A percentile compares a stretch with the other conserved stretches of the same genome.
Evolutionary conservation across 2,797 vertebrate genomes (phyloP).

Genomic region (Psittacula derbiana): DNA sequence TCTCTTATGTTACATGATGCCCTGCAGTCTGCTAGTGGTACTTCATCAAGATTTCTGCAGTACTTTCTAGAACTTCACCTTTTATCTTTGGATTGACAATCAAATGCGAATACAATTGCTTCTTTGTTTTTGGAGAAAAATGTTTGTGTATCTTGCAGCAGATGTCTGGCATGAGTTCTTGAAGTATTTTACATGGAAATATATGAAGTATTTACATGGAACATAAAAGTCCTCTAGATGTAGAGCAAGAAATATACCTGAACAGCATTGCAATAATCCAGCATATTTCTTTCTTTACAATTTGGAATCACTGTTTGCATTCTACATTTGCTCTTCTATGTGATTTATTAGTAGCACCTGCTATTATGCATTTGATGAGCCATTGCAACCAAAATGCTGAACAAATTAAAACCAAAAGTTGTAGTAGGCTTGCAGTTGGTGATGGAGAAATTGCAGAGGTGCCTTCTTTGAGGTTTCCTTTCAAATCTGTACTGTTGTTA

Average conservation of each 20-base stretch:
- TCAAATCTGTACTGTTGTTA: not conserved
- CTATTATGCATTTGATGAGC: not conserved
- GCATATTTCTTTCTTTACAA: not conserved
- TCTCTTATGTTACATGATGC: slow-evolving; percentile 2
- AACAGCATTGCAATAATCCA: not conserved
- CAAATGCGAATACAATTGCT: slow-evolving; percentile 14
- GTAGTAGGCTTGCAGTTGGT: not conserved
- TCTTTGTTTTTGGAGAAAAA: not conserved
- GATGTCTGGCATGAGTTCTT: slow-evolving; percentile 23
- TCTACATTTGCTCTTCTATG: not conserved
- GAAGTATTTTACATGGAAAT: slow-evolving; percentile 35
- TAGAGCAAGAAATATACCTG: not conserved
- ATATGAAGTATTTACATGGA: not conserved
- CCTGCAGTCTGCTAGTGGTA: slow-evolving; percentile 30
- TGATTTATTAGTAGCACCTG: not conserved
- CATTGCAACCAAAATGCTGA: not conserved
- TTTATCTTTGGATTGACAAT: slow-evolving; percentile 56
- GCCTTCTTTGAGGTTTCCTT: not conserved
- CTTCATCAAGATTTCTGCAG: slow-evolving; percentile 54
- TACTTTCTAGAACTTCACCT: slow-evolving; percentile 22
- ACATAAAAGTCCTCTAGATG: not conserved
- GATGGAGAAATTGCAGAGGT: not conserved
- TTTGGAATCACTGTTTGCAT: rapidly evolving
- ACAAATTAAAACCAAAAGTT: not conserved
- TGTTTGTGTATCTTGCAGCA: slow-evolving; percentile 29